Percentiles rank a stretch among this genome's conserved stretches.
Conservation (phyloP, 2,888 invertebrate genomes). For the Lobophora halterata region DNA sequence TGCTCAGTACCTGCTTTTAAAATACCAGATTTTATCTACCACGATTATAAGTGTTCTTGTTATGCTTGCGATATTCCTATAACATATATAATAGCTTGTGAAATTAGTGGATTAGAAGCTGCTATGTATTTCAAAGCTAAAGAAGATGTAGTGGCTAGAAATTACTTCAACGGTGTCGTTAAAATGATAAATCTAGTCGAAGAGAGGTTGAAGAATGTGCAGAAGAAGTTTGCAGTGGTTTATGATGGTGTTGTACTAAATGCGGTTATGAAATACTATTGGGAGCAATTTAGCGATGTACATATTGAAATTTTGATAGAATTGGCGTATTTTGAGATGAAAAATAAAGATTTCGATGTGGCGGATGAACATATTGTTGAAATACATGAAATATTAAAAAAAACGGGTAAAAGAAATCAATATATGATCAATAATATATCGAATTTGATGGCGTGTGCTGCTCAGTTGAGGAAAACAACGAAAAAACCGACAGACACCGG, state of each 20-base stretch:
- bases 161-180: constrained; percentile 55
- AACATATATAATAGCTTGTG: constrained; percentile 40
- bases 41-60: constrained; percentile 46
- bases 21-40: constrained; percentile 49
- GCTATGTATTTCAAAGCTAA: constrained; percentile 52
- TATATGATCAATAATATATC: constrained; percentile 52
- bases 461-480: constrained; percentile 37
- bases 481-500: constrained; percentile 39
- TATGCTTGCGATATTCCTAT: constrained; percentile 47
- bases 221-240: constrained; percentile 23
- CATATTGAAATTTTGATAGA: constrained; percentile 54
- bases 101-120: constrained; percentile 48
- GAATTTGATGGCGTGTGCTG: constrained; percentile 54
- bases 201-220: constrained; percentile 34
- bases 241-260: constrained; percentile 45
- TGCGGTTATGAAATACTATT: constrained; percentile 29
- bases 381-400: constrained; percentile 53
- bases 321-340: constrained; percentile 53
- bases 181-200: constrained; percentile 41
- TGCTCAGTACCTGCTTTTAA: constrained; percentile 43
- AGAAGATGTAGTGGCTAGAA: constrained; percentile 52
- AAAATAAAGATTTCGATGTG: constrained; percentile 34
- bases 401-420: constrained; percentile 25
- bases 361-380: constrained; percentile 51
- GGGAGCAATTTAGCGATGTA: constrained; percentile 36